Evolutionary conservation across 2,888 invertebrate genomes (phyloP).

Genomic region (Caenorhabditis afra): DNA sequence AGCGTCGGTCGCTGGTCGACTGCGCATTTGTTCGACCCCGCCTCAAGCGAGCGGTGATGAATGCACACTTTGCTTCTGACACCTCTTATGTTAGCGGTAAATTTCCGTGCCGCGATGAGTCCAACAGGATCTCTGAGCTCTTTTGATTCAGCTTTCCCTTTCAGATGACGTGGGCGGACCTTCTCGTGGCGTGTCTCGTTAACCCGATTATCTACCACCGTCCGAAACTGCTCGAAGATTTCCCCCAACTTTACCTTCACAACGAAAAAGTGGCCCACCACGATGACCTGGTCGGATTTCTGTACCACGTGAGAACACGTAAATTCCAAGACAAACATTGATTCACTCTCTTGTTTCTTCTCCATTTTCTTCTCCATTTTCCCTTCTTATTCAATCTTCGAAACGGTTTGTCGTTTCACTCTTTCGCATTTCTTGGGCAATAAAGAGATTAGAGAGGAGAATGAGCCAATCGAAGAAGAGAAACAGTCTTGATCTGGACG

Average conservation of each 20-base stretch:
- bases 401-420: conserved; percentile 34
- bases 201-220: conserved; percentile 70
- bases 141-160: conserved; percentile 10
- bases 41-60: conserved; percentile 59
- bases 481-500: conserved; percentile 42
- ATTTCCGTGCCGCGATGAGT: conserved; percentile 64
- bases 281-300: conserved; percentile 61
- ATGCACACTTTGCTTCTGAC: conserved; percentile 62
- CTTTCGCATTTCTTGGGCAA: conserved; percentile 8
- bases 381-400: conserved; percentile 30
- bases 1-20: not conserved
- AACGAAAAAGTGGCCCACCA: conserved; percentile 63
- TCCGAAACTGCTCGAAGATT: conserved; percentile 60
- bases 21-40: conserved; percentile 5
- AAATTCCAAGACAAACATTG: conserved; percentile 47
- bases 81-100: conserved; percentile 66
- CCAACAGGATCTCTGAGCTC: conserved; percentile 63
- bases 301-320: conserved; percentile 62
- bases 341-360: conserved; percentile 14
- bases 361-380: conserved; percentile 6
- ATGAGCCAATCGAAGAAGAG: conserved; percentile 35
- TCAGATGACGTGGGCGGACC: conserved; percentile 71
- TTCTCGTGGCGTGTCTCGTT: conserved; percentile 64
- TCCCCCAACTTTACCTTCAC: conserved; percentile 66
- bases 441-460: conserved; percentile 10